Evolutionary conservation across 2,113 vertebrate species (phyloP), one percentile per base, ranked within the genome.

Genomic region (Atrichornis clamosus): DNA sequence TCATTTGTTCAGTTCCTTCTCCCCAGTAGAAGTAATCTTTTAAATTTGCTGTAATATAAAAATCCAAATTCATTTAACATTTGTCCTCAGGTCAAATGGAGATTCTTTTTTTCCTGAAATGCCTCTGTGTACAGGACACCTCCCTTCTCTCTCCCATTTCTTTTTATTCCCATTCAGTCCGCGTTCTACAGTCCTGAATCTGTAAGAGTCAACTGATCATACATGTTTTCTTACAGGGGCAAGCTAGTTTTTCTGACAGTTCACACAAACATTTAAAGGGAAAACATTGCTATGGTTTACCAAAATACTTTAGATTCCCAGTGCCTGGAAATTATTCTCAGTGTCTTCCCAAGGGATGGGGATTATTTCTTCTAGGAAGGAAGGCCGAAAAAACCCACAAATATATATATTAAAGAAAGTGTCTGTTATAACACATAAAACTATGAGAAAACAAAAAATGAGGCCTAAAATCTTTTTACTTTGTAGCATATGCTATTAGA

Each of bases 181-280:
- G 39, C 0, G 0, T 75, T 78, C 58, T 42, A 26, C 27, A 78
- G 1, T 37, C 7, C 17, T 42, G 18, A 58, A 42, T 41, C 28
- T 23, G 0, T 39, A 47, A 52, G 23, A 67, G 26, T 23, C 9
- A 70, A 21, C 11, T 15, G 23, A 46, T 42, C 16, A 17, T 13
- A 27, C 6, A 11, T 19, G 9, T 35, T 46, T 87, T 78, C 50
- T 59, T 67, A 28, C 6, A 56, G 21, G 27, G 3, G 3, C 39
- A 50, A 84, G n/a, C 11, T 53, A 59, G 2, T 41, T 74, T 86
- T 13, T 55, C 47, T 69, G 72, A 50, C 8, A 50, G 16, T 77
- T 75, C 39, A 63, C 2, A 4, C 10, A 67, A 60, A 30, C 30
- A 28, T 85, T 75, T 53, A 23, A 49, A 83, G 8, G 20, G 24